phyloP scores from a whole-genome alignment of 2,797 vertebrate species.

The Pangasius larnaudii region DNA sequence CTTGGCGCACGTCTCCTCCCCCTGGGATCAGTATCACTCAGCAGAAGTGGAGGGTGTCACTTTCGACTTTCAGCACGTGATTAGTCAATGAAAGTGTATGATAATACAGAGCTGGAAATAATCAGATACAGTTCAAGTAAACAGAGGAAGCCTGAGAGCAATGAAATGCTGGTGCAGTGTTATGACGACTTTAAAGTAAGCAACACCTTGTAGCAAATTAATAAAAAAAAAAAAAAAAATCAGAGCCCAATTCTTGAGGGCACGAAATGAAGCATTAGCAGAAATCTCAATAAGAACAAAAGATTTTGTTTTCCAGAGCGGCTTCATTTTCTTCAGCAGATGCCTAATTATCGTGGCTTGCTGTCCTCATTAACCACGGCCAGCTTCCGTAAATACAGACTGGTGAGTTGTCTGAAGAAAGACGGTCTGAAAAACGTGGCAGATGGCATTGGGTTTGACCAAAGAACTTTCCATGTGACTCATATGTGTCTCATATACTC shows the following conservation, averaged over 20 bases:
- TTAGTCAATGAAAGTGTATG: constrained; percentile 2
- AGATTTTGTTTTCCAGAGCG: constrained; percentile 11
- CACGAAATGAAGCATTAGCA: neutral
- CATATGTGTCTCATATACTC: neutral
- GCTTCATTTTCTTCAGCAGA: constrained; percentile 47
- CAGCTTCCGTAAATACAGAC: constrained; percentile 43
- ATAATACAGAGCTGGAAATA: neutral
- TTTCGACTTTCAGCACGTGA: constrained; percentile 32
- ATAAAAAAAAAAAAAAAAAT: neutral
- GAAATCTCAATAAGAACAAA: neutral
- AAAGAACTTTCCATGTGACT: constrained; percentile 10
- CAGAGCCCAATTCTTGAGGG: neutral
- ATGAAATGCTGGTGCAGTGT: neutral
- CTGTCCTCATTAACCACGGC: constrained; percentile 51
- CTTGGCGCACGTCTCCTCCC: neutral
- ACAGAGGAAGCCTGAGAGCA: neutral
- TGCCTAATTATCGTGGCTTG: constrained; percentile 47
- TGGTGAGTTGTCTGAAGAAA: constrained; percentile 11
- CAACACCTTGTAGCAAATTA: neutral
- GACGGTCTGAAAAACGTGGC: constrained; percentile 7
- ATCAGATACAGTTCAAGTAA: neutral
- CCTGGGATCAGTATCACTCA: constrained; percentile 11
- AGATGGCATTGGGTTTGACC: constrained; percentile 45
- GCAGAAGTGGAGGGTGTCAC: neutral
- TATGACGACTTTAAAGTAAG: neutral